A percentile compares a stretch with the other conserved stretches of the same genome.
phyloP scores from a whole-genome alignment of 2,113 vertebrate genomes.

The Thomomys bottae region DNA sequence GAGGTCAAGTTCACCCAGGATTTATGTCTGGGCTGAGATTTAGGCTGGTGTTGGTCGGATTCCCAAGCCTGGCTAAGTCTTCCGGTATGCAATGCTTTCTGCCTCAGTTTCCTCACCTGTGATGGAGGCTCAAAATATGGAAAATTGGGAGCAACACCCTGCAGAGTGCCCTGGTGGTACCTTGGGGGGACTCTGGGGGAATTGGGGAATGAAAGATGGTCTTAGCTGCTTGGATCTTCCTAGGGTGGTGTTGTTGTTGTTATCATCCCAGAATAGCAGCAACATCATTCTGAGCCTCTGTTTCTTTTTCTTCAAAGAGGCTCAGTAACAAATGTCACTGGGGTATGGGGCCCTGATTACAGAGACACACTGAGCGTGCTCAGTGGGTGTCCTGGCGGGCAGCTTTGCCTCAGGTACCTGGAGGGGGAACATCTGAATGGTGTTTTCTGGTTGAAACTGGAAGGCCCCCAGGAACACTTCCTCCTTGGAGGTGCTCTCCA shows the following conservation, averaged over 20 bases:
- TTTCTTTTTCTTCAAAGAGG: not conserved
- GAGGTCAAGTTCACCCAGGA: not conserved
- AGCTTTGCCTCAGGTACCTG: slow-evolving; percentile 64
- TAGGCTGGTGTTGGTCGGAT: not conserved
- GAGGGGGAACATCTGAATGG: slow-evolving; percentile 76
- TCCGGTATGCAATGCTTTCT: not conserved
- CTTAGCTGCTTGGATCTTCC: not conserved
- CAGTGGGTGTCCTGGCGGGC: not conserved
- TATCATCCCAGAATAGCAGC: not conserved
- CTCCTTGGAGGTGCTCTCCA: slow-evolving; percentile 65
- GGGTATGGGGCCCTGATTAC: not conserved
- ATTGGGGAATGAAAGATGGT: not conserved
- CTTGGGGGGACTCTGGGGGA: not conserved
- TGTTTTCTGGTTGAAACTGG: slow-evolving; percentile 79
- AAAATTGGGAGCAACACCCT: not conserved
- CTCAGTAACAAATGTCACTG: not conserved
- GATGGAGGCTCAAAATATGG: too few species aligned
- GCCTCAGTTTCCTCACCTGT: not conserved
- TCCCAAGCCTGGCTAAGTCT: not conserved
- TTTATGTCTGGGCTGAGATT: not conserved
- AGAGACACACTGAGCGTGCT: not conserved
- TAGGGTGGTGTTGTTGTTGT: too few species aligned
- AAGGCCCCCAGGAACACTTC: slow-evolving; percentile 77
- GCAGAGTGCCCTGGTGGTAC: too few species aligned
- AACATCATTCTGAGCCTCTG: not conserved